Evolutionary conservation across 2,113 vertebrate genomes (phyloP), one percentile per base, ranked within the genome.

Genomic region (Larimichthys polyactis): DNA sequence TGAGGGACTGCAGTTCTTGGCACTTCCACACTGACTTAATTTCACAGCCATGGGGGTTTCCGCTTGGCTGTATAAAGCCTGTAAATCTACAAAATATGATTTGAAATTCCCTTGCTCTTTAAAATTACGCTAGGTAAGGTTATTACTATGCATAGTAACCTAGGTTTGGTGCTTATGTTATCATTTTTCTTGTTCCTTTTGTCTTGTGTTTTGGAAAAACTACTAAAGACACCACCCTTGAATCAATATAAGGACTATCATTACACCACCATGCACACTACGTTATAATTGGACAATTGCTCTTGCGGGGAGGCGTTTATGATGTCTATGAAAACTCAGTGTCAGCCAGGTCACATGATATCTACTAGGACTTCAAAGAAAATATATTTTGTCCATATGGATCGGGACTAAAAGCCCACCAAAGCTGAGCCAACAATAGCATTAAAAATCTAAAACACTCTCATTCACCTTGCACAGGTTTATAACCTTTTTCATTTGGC

Each of bases 401-500:
- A 57, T 71, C 10, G 16, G 11, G 5, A 59, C 65, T 15, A 27
- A 43, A 27, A 43, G 17, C 36, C 12, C 52, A 29, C 32, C 4
- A 48, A 57, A 58, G 16, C 4, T 14, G 8, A 52, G 27, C 16
- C 20, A 51, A 51, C 11, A n/a, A 52, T 46, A 60, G 64, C 6
- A n/a, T 36, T 62, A 44, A 72, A 46, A 27, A 44, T 43, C 43
- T 62, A 9, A 62, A 54, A 36, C 51, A 12, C 27, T 66, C 60
- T 65, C 20, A 12, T 48, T 89, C 83, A 79, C 57, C 58, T 75
- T 54, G 46, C 46, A 29, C 36, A 58, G 68, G 40, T 83, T 72
- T 69, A 40, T 43, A 67, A 83, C 66, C 71, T 44, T 76, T 68
- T 82, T 86, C 51, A 71, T 44, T 58, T 58, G n/a, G 48, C 62